These are phyloP conservation scores for Morinoia aosen DNA, from an alignment of 2,888 invertebrate genomes.

Conservation along the genomic window DNA sequence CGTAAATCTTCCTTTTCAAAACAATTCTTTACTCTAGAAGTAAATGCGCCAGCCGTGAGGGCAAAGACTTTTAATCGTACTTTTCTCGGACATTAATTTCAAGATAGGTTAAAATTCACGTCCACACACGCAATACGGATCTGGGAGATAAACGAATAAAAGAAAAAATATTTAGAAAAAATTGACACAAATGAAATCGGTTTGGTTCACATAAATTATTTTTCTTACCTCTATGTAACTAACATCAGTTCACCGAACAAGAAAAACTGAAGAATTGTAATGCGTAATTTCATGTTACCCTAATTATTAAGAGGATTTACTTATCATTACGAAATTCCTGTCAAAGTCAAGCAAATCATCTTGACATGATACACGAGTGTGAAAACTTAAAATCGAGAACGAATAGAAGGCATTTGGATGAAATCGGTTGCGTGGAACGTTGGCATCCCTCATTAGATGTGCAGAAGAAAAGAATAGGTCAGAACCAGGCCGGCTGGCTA, in stretches of 20 bases:
- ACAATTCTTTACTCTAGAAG: not conserved
- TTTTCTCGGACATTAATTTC: not conserved
- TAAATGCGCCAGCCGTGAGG: not conserved
- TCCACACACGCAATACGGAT: not conserved
- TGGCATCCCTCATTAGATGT: too few species aligned
- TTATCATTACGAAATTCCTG: not conserved
- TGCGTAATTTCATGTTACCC: not conserved
- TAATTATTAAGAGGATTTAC: not conserved
- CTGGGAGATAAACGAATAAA: not conserved
- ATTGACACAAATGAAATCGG: not conserved
- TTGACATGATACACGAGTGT: not conserved
- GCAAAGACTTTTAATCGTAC: constrained; percentile 3
- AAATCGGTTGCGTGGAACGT: too few species aligned
- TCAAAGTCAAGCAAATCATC: not conserved
- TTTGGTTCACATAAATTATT: not conserved
- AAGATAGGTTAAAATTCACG: not conserved
- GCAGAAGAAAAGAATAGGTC: too few species aligned
- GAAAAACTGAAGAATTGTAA: not conserved
- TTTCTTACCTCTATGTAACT: not conserved
- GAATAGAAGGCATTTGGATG: too few species aligned
- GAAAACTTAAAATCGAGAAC: not conserved
- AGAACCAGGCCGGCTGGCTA: too few species aligned
- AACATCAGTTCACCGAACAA: not conserved
- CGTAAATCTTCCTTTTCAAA: constrained; percentile 17
- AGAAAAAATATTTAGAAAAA: not conserved